A percentile compares a stretch with the other conserved stretches of the same genome.
Evolutionary conservation across 2,113 vertebrate genomes (phyloP).

Genomic region (Mesitornis unicolor): DNA sequence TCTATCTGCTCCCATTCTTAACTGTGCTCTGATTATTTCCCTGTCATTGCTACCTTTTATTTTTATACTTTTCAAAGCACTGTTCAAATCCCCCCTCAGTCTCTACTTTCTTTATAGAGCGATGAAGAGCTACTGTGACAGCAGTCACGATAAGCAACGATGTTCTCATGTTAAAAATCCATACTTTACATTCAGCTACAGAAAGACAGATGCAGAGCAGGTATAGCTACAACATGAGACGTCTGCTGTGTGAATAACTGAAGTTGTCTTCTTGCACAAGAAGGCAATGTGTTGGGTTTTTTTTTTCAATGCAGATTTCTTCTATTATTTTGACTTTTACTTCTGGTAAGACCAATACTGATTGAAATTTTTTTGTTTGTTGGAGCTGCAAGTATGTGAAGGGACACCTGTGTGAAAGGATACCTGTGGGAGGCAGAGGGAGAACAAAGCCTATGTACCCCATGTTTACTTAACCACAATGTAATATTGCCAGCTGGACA

Average conservation of each 20-base stretch:
- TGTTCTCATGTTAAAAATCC: background rate
- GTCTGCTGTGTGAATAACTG: accelerated
- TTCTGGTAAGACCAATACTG: background rate
- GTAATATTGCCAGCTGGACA: background rate
- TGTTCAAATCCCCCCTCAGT: background rate
- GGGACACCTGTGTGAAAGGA: background rate
- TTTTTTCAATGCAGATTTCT: background rate
- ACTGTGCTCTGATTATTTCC: background rate
- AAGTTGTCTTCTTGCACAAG: background rate
- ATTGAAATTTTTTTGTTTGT: background rate
- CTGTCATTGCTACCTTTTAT: background rate
- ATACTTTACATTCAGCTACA: background rate
- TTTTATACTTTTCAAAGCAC: background rate
- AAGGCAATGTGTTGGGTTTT: background rate
- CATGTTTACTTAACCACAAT: background rate
- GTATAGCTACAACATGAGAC: background rate
- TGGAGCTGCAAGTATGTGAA: background rate
- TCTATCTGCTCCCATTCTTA: background rate
- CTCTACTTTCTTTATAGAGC: background rate
- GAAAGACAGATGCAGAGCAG: background rate
- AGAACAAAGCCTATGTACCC: background rate
- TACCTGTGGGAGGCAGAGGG: conserved; percentile 6
- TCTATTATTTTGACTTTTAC: background rate
- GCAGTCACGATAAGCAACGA: background rate
- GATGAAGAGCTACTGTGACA: background rate